Evolutionary conservation across 1,140 invertebrate genomes (phyloP), one percentile per base, ranked within the genome.

Genomic region (Apis cerana): DNA sequence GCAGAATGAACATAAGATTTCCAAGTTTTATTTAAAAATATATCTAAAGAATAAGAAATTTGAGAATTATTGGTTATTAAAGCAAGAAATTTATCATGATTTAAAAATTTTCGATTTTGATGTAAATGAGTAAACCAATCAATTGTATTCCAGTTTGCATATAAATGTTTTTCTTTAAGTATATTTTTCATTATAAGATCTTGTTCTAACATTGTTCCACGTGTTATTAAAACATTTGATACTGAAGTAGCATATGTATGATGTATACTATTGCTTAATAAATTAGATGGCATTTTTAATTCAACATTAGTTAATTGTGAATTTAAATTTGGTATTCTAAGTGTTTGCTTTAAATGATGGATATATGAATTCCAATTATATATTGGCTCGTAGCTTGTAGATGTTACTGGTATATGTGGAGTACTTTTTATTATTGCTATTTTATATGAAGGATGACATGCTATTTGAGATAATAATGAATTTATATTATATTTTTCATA

Each of bases 401-500:
- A 83, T 27, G 76, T 74, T 33, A 83, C 70, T 23, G 88, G 52
- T 69, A 92, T 65, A 71, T 94, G 89, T 13, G 94, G 94, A 59
- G 91, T 90, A 75, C 91, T 93, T 82, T 92, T 93, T 27, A 95
- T 92, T 13, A 90, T 93, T 19, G 93, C 89, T 13, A 95, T 89
- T 89, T 95, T 95, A 79, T 93, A 95, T 62, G 82, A 89, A 3
- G 95, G 93, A 90, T 95, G 94, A 2, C 93, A 88, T 21, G 92
- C 91, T 48, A 95, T 78, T 23, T 92, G 89, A 48, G 90, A 92
- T 58, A 93, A 71, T 43, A 95, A 84, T 58, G 91, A 89, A 82
- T 91, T 88, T 10, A 91, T 61, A 23, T 83, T 90, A 48, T 87
- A 84, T 23, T 77, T 86, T 4, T 56, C 61, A 75, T 90, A 72